These are phyloP conservation scores for Busseola fusca DNA, from an alignment of 2,888 invertebrate genomes.

Conservation along the genomic window DNA sequence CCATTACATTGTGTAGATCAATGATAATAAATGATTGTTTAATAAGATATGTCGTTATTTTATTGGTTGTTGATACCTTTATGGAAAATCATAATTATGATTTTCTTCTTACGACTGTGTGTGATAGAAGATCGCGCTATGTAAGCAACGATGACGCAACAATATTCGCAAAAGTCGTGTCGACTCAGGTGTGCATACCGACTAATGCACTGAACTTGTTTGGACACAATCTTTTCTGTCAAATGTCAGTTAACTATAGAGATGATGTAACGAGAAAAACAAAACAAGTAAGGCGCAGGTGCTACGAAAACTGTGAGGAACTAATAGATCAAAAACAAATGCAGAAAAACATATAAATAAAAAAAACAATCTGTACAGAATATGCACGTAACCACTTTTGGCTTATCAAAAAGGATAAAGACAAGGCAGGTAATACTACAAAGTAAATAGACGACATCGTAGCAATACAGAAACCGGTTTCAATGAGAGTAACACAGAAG, in stretches of 20 bases:
- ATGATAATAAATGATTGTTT: conserved; percentile 86
- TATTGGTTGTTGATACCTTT: conserved; percentile 27
- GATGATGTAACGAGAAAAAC: neutral
- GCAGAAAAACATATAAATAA: neutral
- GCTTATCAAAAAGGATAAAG: conserved; percentile 12
- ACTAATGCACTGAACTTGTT: neutral
- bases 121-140: neutral
- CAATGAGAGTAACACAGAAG: conserved; percentile 62
- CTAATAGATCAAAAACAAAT: neutral
- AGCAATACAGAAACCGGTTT: conserved; percentile 55
- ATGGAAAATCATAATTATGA: neutral
- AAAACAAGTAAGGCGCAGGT: neutral
- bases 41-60: conserved; percentile 69
- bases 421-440: conserved; percentile 9
- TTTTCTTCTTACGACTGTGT: neutral
- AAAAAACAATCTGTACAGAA: neutral
- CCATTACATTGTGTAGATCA: conserved; percentile 81
- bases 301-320: neutral
- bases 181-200: neutral
- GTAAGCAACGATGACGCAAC: neutral
- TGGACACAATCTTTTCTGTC: neutral
- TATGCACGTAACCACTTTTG: neutral
- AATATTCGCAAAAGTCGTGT: too few relatives aligned
- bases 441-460: conserved; percentile 18
- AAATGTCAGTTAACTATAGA: neutral